Base-by-base conservation (phyloP, 2,888 invertebrate genomes). In the Eupithecia subumbrata region DNA sequence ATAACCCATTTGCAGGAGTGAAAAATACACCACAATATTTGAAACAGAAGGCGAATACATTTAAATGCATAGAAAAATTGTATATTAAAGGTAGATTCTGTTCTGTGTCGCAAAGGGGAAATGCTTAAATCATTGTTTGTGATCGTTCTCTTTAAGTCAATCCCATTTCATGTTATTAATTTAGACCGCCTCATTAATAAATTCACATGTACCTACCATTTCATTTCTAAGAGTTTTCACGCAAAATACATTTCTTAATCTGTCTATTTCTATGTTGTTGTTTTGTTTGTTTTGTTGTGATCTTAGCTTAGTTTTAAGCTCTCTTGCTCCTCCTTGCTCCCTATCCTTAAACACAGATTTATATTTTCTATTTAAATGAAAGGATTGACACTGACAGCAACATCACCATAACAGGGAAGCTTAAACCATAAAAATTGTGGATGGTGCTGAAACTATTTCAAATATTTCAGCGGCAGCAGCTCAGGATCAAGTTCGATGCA, bases 401-500 rank as follows among this genome's bases (percentile, higher is more conserved):
- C 25, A 22, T 60, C 14, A 60, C 22, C 14, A 25, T 25, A 5
- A 64, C 30, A 64, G 34, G 18, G 18, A 16, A 64, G 34, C 34
- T 64, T 16, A 14, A 1, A 16, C 34, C 18, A 34, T 34, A 2
- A 30, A 2, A 34, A 64, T 34, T 18, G 3, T 5, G 16, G 34
- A 18, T 18, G 30, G 18, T 16, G 34, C 1, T 9, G 8, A 16
- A 34, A 34, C 8, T 34, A 1, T 9, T 34, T 67, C 37, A 9
- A 67, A 1, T 71, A 72, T 92, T 92, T n/a, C 90, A 97, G 97
- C 87, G 97, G 97, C 76, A 97, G 97, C 90, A 97, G 96, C 84
- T 96, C 97, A 37, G 97, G 97, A 1, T 97, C 97, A 34, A 96
- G 97, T 76, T 97, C 97, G 18, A 96, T 97, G 90, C 97, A 97